phyloP scores from a whole-genome alignment of 2,888 invertebrate genomes.

The Athalia circularis region DNA sequence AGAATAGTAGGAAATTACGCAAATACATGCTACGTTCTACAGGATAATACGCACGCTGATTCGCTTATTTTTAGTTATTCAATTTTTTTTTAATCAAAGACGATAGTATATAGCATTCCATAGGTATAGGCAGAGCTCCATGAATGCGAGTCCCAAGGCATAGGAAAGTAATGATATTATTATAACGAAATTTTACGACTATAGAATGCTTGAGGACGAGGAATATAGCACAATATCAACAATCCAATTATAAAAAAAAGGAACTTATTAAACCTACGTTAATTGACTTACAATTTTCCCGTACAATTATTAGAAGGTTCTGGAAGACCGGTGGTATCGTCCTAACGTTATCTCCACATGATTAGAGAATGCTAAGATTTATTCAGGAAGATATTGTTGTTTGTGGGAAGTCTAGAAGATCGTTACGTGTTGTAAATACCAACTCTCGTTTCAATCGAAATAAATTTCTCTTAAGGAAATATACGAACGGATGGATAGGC shows the following conservation, averaged over 20 bases:
- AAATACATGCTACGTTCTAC: constrained; percentile 28
- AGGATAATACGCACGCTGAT: constrained; percentile 12
- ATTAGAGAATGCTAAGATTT: too few species aligned
- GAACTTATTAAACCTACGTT: neutral
- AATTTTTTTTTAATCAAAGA: constrained; percentile 32
- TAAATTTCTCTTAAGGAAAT: too few species aligned
- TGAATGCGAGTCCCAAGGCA: constrained; percentile 31
- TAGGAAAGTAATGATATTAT: constrained; percentile 40
- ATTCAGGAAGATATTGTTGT: too few species aligned
- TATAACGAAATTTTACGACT: constrained; percentile 34
- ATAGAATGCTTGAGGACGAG: constrained; percentile 46
- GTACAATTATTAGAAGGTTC: too few species aligned
- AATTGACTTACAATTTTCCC: too few species aligned
- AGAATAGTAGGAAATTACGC: constrained; percentile 28
- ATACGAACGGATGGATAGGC: too few species aligned
- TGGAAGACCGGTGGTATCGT: too few species aligned
- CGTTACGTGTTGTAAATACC: too few species aligned
- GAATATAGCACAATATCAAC: constrained; percentile 48
- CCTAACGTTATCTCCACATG: too few species aligned
- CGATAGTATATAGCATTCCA: constrained; percentile 44
- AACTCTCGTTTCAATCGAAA: too few species aligned
- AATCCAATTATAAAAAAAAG: constrained; percentile 1
- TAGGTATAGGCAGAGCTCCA: constrained; percentile 36
- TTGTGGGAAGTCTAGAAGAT: too few species aligned
- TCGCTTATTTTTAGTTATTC: constrained; percentile 9